Percentiles rank a stretch among this genome's conserved stretches.
Evolutionary conservation across 2,888 invertebrate genomes (phyloP).

Genomic region (Dynastes maya): DNA sequence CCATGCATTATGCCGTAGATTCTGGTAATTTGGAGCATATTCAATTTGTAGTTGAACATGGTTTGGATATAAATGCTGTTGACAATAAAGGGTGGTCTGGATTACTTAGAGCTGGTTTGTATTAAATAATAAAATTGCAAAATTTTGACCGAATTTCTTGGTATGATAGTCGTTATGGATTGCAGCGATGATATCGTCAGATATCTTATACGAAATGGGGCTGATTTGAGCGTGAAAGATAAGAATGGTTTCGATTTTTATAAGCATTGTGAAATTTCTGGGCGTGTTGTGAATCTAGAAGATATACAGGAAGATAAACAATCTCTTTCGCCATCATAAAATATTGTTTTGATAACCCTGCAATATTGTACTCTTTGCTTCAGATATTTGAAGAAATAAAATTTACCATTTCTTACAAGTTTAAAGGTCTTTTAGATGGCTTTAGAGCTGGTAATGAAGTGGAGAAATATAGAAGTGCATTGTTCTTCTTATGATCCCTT

Average conservation of each 20-base stretch:
- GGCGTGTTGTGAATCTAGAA: slow-evolving; percentile 29
- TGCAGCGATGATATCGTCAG: slow-evolving; percentile 68
- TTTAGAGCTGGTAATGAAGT: no score
- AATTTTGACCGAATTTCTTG: neutral
- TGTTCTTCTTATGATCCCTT: no score
- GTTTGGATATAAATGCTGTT: slow-evolving; percentile 66
- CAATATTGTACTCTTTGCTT: neutral
- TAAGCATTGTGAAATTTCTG: slow-evolving; percentile 57
- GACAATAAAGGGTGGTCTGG: slow-evolving; percentile 75
- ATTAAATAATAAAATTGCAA: neutral
- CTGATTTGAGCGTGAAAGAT: slow-evolving; percentile 65
- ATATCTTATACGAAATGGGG: slow-evolving; percentile 70
- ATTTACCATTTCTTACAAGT: no score
- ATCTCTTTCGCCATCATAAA: no score
- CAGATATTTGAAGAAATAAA: neutral
- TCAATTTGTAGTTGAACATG: slow-evolving; percentile 66
- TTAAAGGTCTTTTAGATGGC: no score
- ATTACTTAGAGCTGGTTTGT: slow-evolving; percentile 72
- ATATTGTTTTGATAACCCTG: neutral
- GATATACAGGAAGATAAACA: neutral
- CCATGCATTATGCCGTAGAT: slow-evolving; percentile 74
- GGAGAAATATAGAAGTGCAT: no score
- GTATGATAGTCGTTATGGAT: slow-evolving; percentile 70
- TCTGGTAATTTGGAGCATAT: slow-evolving; percentile 67
- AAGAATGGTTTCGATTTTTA: slow-evolving; percentile 62